A percentile compares a stretch with the other conserved stretches of the same genome.
phyloP scores from a whole-genome alignment of 2,797 vertebrate species.

The Meriones psammophilus region DNA sequence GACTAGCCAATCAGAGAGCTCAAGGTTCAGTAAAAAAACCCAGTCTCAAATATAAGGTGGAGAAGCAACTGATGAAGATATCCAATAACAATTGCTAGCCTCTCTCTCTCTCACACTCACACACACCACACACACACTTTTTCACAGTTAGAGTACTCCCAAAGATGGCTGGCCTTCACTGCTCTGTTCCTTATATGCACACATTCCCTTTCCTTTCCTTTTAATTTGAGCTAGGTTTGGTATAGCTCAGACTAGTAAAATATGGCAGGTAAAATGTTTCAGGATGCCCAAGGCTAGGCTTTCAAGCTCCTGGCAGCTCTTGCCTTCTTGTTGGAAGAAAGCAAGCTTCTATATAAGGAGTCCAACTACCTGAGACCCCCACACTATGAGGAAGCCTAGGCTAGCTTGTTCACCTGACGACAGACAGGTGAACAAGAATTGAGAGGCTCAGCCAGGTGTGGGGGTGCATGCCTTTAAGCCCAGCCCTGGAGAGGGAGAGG shows the following conservation, averaged over 20 bases:
- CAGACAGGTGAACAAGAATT: neutral
- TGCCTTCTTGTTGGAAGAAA: constrained; percentile 35
- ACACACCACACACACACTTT: neutral
- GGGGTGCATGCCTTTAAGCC: too few species aligned
- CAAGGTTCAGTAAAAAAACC: neutral
- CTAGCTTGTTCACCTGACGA: neutral
- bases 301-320: constrained; percentile 3
- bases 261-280: neutral
- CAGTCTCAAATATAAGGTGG: neutral
- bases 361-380: neutral
- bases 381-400: neutral
- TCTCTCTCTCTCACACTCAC: too few species aligned
- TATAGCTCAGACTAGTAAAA: constrained; percentile 39
- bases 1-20: neutral
- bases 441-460: neutral
- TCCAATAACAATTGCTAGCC: neutral
- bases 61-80: neutral
- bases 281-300: constrained; percentile 29
- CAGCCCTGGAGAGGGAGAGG: too few species aligned
- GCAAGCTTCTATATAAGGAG: neutral
- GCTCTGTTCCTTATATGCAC: neutral
- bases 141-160: neutral
- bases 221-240: neutral
- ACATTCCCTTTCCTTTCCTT: neutral
- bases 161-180: neutral